Percentiles rank a stretch among this genome's conserved stretches.
These are phyloP conservation scores for Nansenia antarctica DNA, from an alignment of 2,113 vertebrate genomes.

Conservation along the genomic window DNA sequence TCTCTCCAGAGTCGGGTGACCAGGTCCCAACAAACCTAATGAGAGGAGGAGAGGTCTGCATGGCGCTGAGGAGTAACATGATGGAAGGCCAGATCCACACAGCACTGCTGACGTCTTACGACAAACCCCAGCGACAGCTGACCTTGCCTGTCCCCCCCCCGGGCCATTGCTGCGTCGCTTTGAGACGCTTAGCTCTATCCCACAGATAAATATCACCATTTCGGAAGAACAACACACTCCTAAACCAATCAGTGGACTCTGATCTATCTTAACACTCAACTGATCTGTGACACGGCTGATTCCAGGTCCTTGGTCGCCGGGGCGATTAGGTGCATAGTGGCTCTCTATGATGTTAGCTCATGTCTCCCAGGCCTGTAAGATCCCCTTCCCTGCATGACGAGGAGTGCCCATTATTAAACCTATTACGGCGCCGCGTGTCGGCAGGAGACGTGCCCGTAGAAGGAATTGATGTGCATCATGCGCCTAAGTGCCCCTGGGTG, in stretches of 20 bases:
- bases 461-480: constrained; percentile 14
- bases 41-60: too few species aligned
- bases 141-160: constrained; percentile 29
- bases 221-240: constrained; percentile 26
- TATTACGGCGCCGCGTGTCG: neutral
- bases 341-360: neutral
- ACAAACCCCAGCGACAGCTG: constrained; percentile 38
- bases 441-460: neutral
- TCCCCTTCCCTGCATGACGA: neutral
- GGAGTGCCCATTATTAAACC: neutral
- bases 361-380: constrained; percentile 10
- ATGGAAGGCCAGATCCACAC: constrained; percentile 30
- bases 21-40: too few species aligned
- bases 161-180: constrained; percentile 8
- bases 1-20: too few species aligned
- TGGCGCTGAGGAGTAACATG: neutral
- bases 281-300: neutral
- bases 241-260: constrained; percentile 40
- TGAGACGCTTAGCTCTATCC: constrained; percentile 31
- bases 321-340: constrained; percentile 9
- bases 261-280: constrained; percentile 19
- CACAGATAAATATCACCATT: constrained; percentile 43
- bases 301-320: neutral
- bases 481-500: constrained; percentile 18
- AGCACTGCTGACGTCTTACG: neutral